Base-by-base conservation (phyloP, 2,888 invertebrate genomes). In the Eumacrocentrus americanus region DNA sequence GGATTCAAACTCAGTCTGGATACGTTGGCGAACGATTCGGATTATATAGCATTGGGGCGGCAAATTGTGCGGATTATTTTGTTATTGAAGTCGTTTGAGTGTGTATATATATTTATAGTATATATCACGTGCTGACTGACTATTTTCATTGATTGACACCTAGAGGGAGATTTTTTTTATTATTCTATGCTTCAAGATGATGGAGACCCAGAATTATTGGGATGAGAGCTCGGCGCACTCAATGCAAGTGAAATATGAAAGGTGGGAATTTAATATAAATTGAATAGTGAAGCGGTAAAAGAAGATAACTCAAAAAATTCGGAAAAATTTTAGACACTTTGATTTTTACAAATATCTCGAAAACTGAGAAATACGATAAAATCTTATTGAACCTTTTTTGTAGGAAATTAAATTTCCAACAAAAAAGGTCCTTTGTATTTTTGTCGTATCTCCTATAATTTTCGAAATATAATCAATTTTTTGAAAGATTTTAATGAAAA, bases 201-300 rank as follows among this genome's bases (percentile, higher is more conserved):
- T 80, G 80, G 80, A 80, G 70, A 81, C 83, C 64, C 84, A 83
- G 72, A 80, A 80, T 68, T 85, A 82, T 72, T 84, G 84, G 84
- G 84, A 84, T 73, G 84, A 84, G 67, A 83, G 79, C 73, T 80
- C 83, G 60, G 80, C 79, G 73, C 78, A 81, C 79, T 73, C 84
- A 73, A 78, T 80, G 80, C 83, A 82, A 71, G 82, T 84, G 46
- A 84, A 84, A 73, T 84, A 82, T 72, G 85, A 85, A 73, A 83
- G 83, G 85, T 84, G 74, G 79, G 81, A 38, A 2, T 37, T 61
- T 57, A 29, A 38, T 42, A 29, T 29, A 29, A 29, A 29, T 29
- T 6, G 9, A 29, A 29, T 29, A 29, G n/a, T n/a, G n/a, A n/a
- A n/a, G n/a, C n/a, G n/a, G n/a, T 44, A 20, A 44, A 44, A 44